Evolutionary conservation across 2,888 invertebrate genomes (phyloP).

Genomic region (Xestia ashworthii): DNA sequence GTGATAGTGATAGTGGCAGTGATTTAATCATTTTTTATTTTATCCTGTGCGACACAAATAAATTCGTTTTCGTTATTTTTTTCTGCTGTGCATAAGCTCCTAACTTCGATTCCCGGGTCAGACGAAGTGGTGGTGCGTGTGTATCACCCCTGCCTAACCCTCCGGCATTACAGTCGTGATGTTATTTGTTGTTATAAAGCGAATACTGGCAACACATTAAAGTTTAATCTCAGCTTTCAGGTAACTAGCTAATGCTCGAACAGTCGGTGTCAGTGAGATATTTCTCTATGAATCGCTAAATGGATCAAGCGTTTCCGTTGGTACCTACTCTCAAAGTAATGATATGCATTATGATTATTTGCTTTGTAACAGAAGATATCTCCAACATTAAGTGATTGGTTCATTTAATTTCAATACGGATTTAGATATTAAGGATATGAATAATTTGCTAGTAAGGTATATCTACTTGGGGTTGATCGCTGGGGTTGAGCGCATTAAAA

Average conservation of each 20-base stretch:
- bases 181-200: constrained; percentile 19
- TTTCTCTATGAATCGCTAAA: constrained; percentile 51
- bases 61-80: too few relatives aligned
- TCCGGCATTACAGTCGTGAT: not conserved
- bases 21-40: too few relatives aligned
- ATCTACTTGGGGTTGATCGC: not conserved
- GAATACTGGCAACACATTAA: constrained; percentile 37
- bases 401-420: constrained; percentile 7
- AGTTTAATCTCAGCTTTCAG: constrained; percentile 40
- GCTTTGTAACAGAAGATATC: not conserved
- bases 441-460: not conserved
- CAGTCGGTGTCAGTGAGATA: constrained; percentile 17
- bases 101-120: too few relatives aligned
- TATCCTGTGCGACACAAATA: too few relatives aligned
- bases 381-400: constrained; percentile 20
- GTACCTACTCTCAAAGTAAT: constrained; percentile 31
- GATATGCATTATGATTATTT: constrained; percentile 44
- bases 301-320: constrained; percentile 17
- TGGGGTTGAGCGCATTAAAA: not conserved
- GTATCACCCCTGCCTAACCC: not conserved
- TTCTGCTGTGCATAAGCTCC: too few relatives aligned
- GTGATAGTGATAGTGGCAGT: too few relatives aligned
- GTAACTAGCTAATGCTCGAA: constrained; percentile 26
- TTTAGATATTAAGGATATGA: constrained; percentile 14
- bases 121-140: not conserved